phyloP scores from a whole-genome alignment of 2,888 invertebrate species.

The Leucozona laternaria region DNA sequence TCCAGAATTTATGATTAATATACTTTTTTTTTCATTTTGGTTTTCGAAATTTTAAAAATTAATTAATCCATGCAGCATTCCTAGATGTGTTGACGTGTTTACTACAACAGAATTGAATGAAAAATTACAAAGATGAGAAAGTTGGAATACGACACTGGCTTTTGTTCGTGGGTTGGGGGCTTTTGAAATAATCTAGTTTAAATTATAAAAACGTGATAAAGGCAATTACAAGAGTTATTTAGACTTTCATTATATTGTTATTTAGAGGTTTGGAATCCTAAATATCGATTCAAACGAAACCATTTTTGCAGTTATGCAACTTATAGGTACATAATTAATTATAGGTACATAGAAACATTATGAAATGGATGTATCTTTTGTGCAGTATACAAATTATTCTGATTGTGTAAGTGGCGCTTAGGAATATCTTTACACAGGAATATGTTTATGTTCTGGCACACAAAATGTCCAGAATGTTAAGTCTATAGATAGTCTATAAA shows the following conservation, averaged over 20 bases:
- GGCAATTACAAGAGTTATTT: background rate
- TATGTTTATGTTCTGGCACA: too few relatives aligned
- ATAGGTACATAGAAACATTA: too few relatives aligned
- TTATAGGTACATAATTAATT: too few relatives aligned
- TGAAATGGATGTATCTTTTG: too few relatives aligned
- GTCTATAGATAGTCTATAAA: too few relatives aligned
- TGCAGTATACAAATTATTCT: too few relatives aligned
- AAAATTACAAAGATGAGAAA: slow-evolving; percentile 18
- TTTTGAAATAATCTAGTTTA: slow-evolving; percentile 9
- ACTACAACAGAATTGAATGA: slow-evolving; percentile 8
- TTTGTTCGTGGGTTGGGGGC: background rate
- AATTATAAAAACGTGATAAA: background rate
- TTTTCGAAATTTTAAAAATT: background rate
- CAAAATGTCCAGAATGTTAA: too few relatives aligned
- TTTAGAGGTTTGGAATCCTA: too few relatives aligned
- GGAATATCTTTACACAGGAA: too few relatives aligned
- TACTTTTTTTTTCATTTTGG: background rate
- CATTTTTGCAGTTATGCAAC: too few relatives aligned
- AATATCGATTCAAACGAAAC: too few relatives aligned
- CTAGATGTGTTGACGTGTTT: background rate
- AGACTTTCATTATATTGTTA: background rate
- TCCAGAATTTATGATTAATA: slow-evolving; percentile 1
- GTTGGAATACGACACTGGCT: background rate
- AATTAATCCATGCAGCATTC: background rate
- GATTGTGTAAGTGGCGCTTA: too few relatives aligned